Evolutionary conservation across 2,797 vertebrate genomes (phyloP), one percentile per base, ranked within the genome.

Genomic region (Leptoclinus maculatus): DNA sequence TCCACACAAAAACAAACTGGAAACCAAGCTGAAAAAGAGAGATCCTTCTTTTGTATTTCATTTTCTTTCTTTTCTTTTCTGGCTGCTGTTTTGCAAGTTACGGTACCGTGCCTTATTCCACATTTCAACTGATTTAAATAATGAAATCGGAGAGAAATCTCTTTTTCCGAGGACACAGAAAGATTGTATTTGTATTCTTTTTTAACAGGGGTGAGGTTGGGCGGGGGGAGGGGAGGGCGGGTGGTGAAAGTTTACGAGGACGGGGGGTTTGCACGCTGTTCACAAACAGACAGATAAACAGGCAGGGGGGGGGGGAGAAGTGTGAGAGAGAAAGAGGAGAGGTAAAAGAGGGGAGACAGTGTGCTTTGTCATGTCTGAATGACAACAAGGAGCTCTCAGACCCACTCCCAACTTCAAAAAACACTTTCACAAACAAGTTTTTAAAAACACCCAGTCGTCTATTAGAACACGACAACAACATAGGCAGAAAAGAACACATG

Each of bases 91-190:
- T 89, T 7, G 59, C 79, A 83, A 57, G 58, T 84, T 70, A 85
- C 89, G 85, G 73, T 90, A 89, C 89, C 77, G 77, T 14, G 66
- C 87, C 90, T 91, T 89, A 59, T 86, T 85, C 66, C 19, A 73
- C 29, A 69, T 85, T 92, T 91, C 62, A 79, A 89, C 86, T 68
- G 87, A 87, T 90, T 94, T 85, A 91, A 92, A 89, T 89, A 83
- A 93, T 93, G 91, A 94, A 93, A 94, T 88, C 54, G 75, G 88
- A 95, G 92, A 89, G 93, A 96, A 95, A 92, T 94, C 94, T 94
- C 90, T 94, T 94, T 95, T 95, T 95, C 92, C 87, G 87, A 93
- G 91, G 89, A 95, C 93, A 95, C 94, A 94, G 91, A 95, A 91
- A 93, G 90, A 93, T 90, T 91, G 89, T 81, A 81, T 80, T 83